phyloP scores from a whole-genome alignment of 1,140 invertebrate species.

The Dendrolimus kikuchii region DNA sequence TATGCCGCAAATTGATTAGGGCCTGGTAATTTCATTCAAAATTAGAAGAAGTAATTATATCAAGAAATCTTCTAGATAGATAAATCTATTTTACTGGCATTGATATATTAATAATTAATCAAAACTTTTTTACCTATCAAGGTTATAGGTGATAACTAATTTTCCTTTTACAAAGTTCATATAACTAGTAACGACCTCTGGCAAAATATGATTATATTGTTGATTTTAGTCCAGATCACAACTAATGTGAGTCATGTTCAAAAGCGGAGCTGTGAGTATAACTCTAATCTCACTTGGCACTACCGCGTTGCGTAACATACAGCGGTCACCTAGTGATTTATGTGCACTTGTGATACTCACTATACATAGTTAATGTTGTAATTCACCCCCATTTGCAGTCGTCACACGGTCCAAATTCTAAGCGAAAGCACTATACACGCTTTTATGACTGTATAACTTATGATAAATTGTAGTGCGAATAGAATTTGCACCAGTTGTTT shows the following conservation, averaged over 20 bases:
- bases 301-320: constrained; percentile 23
- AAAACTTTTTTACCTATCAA: not conserved
- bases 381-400: constrained; percentile 6
- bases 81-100: too few relatives aligned
- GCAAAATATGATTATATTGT: constrained; percentile 15
- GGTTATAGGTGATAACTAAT: constrained; percentile 7
- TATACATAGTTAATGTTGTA: constrained; percentile 19
- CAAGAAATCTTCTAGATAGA: too few relatives aligned
- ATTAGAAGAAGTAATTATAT: too few relatives aligned
- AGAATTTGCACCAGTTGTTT: constrained; percentile 29
- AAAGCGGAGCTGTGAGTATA: constrained; percentile 16
- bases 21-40: too few relatives aligned
- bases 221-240: constrained; percentile 20
- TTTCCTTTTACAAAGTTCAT: constrained; percentile 15
- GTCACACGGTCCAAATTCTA: constrained; percentile 20
- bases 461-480: constrained; percentile 28
- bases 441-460: constrained; percentile 18
- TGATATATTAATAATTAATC: too few relatives aligned
- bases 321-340: constrained; percentile 27
- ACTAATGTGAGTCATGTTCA: constrained; percentile 23
- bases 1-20: too few relatives aligned
- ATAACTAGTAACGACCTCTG: constrained; percentile 1
- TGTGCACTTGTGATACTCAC: constrained; percentile 18
- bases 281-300: constrained; percentile 5
- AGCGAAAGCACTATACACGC: constrained; percentile 14